A percentile compares a stretch with the other conserved stretches of the same genome.
Conservation (phyloP, 2,797 vertebrate genomes). For the Myotis planiceps region DNA sequence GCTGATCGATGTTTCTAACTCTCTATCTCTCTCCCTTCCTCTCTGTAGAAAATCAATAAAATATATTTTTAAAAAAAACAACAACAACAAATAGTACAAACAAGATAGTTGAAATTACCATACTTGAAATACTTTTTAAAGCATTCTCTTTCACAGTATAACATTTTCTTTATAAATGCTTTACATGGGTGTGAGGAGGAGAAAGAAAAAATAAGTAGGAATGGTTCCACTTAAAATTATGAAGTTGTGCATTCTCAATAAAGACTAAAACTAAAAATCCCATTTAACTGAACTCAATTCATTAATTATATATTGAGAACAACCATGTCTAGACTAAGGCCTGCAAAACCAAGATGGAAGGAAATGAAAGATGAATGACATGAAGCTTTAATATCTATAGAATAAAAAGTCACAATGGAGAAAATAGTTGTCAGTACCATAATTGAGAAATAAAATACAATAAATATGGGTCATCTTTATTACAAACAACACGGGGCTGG, state of each 20-base stretch:
- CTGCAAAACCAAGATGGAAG: background rate
- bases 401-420: background rate
- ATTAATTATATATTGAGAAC: background rate
- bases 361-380: background rate
- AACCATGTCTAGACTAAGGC: background rate
- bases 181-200: background rate
- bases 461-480: background rate
- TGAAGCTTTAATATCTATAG: background rate
- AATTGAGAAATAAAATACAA: background rate
- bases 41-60: too few species aligned
- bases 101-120: background rate
- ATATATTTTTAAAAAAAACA: too few species aligned
- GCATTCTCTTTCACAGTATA: background rate
- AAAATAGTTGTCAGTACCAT: background rate
- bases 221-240: slow-evolving; percentile 1
- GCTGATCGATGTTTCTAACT: too few species aligned
- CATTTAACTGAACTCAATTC: background rate
- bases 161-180: background rate
- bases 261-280: background rate
- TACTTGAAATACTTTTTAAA: background rate
- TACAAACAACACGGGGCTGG: background rate
- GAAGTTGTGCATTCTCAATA: background rate
- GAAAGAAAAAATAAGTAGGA: background rate
- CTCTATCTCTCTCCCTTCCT: too few species aligned
- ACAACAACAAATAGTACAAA: background rate